Percentiles rank a stretch among this genome's conserved stretches.
phyloP scores from a whole-genome alignment of 2,797 vertebrate genomes.

The Lepilemur septentrionalis region DNA sequence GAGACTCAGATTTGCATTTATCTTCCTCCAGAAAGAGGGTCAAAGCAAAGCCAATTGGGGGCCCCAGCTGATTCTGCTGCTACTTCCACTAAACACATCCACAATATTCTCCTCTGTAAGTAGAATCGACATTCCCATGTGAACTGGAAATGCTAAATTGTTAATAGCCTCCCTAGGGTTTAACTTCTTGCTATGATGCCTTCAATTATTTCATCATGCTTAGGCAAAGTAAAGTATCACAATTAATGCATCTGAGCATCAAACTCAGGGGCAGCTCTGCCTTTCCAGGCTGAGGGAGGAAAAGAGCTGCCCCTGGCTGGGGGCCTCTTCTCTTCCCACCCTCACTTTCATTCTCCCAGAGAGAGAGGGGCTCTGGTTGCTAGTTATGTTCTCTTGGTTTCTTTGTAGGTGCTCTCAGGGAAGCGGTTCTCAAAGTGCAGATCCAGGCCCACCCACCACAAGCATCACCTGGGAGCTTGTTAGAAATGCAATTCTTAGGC shows the following conservation, averaged over 20 bases:
- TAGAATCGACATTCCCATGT: constrained; percentile 55
- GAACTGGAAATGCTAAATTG: constrained; percentile 73
- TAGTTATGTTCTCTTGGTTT: not conserved
- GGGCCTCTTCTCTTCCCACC: not conserved
- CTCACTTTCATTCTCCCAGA: not conserved
- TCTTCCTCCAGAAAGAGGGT: constrained; percentile 35
- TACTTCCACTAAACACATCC: constrained; percentile 15
- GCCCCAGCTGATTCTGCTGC: not conserved
- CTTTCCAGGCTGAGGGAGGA: not conserved
- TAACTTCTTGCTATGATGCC: constrained; percentile 76
- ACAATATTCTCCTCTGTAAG: constrained; percentile 45
- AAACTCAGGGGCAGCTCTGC: not conserved
- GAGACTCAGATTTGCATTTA: not conserved
- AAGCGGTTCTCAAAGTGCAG: not conserved
- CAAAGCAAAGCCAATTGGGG: constrained; percentile 6
- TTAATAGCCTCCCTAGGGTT: constrained; percentile 74
- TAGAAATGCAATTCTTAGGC: not conserved
- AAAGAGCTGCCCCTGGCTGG: not conserved
- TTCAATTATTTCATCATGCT: constrained; percentile 74
- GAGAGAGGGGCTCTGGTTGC: not conserved
- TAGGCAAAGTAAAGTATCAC: constrained; percentile 66
- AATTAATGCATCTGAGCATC: constrained; percentile 50
- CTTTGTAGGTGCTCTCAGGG: not conserved
- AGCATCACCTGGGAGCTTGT: not conserved
- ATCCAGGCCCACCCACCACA: not conserved